Evolutionary conservation across 2,888 invertebrate genomes (phyloP).

Genomic region (Caenorhabditis imperialis): DNA sequence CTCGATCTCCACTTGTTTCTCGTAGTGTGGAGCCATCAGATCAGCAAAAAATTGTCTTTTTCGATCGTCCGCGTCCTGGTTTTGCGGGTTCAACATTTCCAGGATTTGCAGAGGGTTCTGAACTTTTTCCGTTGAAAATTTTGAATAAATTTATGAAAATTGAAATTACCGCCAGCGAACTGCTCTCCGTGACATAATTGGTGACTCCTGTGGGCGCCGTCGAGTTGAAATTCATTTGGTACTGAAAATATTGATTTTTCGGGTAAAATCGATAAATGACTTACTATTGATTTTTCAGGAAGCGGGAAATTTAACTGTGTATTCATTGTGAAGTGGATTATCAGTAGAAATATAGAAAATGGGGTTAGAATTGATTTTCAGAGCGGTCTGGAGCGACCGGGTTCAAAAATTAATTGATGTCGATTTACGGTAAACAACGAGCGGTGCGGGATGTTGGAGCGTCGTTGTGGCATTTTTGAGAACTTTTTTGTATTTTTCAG

Average conservation of each 20-base stretch:
- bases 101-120: constrained; percentile 46
- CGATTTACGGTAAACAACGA: constrained; percentile 30
- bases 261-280: constrained; percentile 2
- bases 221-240: constrained; percentile 51
- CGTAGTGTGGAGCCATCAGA: constrained; percentile 43
- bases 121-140: constrained; percentile 1
- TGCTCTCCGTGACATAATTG: constrained; percentile 22
- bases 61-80: constrained; percentile 25
- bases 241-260: constrained; percentile 27
- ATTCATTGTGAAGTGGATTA: constrained; percentile 45
- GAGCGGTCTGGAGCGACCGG: background rate
- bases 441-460: constrained; percentile 9
- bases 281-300: constrained; percentile 42
- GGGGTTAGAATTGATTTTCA: constrained; percentile 25
- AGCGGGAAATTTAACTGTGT: constrained; percentile 28
- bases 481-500: no score
- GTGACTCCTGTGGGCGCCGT: constrained; percentile 16
- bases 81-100: constrained; percentile 40
- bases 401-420: constrained; percentile 8
- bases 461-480: no score
- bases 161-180: constrained; percentile 25
- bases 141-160: background rate
- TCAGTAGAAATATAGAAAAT: no score
- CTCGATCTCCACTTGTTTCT: constrained; percentile 48
- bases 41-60: constrained; percentile 23